A percentile compares a stretch with the other conserved stretches of the same genome.
phyloP scores from a whole-genome alignment of 2,113 vertebrate genomes.

The Pedionomus torquatus region DNA sequence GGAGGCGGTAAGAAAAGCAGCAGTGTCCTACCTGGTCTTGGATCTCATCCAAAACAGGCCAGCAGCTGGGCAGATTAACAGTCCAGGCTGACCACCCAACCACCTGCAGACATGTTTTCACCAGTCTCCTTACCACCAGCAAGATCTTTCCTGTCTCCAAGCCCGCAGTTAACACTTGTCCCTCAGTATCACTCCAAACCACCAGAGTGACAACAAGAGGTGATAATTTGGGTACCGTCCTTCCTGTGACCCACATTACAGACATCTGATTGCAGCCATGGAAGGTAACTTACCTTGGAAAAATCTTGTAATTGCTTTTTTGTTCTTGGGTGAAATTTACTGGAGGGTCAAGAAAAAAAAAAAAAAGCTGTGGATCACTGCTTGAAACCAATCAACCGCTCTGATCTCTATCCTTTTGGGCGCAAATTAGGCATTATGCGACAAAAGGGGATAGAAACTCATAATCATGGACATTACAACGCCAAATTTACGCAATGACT shows the following conservation, averaged over 20 bases:
- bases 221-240: not conserved
- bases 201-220: not conserved
- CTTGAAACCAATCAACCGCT: not conserved
- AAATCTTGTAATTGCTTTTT: not conserved
- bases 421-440: not conserved
- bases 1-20: slow-evolving; percentile 42
- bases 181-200: not conserved
- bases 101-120: not conserved
- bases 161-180: not conserved
- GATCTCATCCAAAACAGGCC: not conserved
- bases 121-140: not conserved
- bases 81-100: not conserved
- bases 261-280: not conserved
- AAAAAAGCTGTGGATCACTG: not conserved
- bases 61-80: not conserved
- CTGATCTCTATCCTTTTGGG: not conserved
- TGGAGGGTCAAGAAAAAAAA: not conserved
- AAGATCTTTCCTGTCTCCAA: not conserved
- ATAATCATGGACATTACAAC: not conserved
- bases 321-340: not conserved
- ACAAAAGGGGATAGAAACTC: not conserved
- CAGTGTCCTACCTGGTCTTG: slow-evolving; percentile 38
- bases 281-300: not conserved
- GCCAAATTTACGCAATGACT: not conserved
- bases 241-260: not conserved